These are phyloP conservation scores for Zaprionus africanus DNA, from an alignment of 1,140 invertebrate species.

Conservation along the genomic window DNA sequence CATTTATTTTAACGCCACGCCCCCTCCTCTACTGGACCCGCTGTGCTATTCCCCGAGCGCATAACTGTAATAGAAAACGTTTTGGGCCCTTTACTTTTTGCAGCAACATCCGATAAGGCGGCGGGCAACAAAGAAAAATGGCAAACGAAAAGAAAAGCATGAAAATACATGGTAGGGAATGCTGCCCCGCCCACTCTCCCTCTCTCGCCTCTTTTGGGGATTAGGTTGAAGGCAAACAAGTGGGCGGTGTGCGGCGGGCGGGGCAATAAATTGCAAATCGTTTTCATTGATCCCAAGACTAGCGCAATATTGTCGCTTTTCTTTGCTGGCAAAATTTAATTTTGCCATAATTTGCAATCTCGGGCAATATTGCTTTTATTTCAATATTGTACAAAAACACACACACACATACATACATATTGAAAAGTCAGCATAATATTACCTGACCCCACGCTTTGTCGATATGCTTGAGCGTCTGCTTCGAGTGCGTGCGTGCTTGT, in stretches of 20 bases:
- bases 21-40: neutral
- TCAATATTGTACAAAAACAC: neutral
- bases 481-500: neutral
- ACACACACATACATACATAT: neutral
- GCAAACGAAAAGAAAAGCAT: slow-evolving; percentile 15
- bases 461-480: neutral
- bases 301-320: slow-evolving; percentile 8
- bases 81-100: slow-evolving; percentile 14
- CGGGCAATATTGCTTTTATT: slow-evolving; percentile 6
- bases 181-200: neutral
- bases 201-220: neutral
- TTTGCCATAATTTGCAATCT: slow-evolving; percentile 6
- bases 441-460: neutral
- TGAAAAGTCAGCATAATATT: neutral
- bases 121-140: slow-evolving; percentile 18
- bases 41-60: neutral
- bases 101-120: slow-evolving; percentile 26
- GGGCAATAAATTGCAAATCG: slow-evolving; percentile 6
- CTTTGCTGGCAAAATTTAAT: neutral
- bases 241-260: neutral
- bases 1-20: slow-evolving; percentile 42
- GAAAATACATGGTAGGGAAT: neutral
- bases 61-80: slow-evolving; percentile 32
- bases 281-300: slow-evolving; percentile 6
- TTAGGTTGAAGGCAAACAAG: neutral